Conservation (phyloP, 1,140 invertebrate species). For the Chrysopa pallens region DNA sequence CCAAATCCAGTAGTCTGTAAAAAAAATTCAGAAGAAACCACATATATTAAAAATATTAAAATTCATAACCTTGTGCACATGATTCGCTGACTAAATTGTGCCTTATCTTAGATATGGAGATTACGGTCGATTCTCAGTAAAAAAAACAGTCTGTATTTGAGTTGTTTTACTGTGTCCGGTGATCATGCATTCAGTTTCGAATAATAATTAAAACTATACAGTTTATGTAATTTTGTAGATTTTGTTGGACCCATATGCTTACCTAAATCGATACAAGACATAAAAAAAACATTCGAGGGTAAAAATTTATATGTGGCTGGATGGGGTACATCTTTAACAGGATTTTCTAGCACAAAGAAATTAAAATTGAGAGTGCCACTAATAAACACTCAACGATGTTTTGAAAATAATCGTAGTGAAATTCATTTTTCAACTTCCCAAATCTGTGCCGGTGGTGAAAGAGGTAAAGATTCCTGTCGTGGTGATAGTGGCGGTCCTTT, state of each 20-base stretch:
- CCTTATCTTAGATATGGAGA: too few relatives aligned
- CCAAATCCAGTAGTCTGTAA: too few relatives aligned
- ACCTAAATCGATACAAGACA: slow-evolving; percentile 28
- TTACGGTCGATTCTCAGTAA: too few relatives aligned
- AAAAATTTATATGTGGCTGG: slow-evolving; percentile 50
- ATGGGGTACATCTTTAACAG: slow-evolving; percentile 60
- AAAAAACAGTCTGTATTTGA: too few relatives aligned
- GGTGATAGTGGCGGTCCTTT: slow-evolving; percentile 59
- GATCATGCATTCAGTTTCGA: neutral
- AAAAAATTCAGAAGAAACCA: too few relatives aligned
- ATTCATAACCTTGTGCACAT: too few relatives aligned
- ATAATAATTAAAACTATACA: neutral
- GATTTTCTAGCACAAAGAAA: slow-evolving; percentile 33
- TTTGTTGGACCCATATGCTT: slow-evolving; percentile 69
- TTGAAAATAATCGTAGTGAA: neutral
- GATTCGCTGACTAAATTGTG: too few relatives aligned
- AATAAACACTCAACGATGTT: neutral
- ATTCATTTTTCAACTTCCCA: slow-evolving; percentile 17
- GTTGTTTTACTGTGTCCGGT: neutral
- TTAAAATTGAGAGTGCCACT: slow-evolving; percentile 22
- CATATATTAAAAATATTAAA: too few relatives aligned
- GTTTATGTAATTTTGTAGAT: slow-evolving; percentile 21
- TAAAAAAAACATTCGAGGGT: slow-evolving; percentile 25
- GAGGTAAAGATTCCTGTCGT: slow-evolving; percentile 41
- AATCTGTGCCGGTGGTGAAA: slow-evolving; percentile 36